These are phyloP conservation scores for Phaedon cochleariae DNA, from an alignment of 2,888 invertebrate species.

Conservation along the genomic window DNA sequence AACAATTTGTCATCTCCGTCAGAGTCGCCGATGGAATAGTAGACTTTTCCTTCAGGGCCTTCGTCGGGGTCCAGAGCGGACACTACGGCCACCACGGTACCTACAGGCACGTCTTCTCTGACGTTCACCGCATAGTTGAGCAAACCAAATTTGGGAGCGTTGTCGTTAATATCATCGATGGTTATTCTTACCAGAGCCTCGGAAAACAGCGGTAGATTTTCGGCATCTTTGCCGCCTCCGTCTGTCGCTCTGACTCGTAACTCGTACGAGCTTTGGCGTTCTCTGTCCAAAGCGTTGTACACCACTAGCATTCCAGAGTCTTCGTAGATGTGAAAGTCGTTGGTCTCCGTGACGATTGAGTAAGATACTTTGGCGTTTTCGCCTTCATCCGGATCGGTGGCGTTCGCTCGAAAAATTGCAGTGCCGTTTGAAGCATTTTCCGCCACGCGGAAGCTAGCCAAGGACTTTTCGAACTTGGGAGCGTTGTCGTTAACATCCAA, in stretches of 20 bases:
- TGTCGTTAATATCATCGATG: conserved; percentile 92
- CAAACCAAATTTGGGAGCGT: conserved; percentile 83
- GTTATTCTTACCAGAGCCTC: conserved; percentile 84
- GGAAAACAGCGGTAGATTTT: conserved; percentile 72
- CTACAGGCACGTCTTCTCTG: conserved; percentile 89
- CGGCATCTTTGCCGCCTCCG: conserved; percentile 68
- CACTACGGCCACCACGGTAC: conserved; percentile 86
- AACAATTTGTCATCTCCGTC: conserved; percentile 77
- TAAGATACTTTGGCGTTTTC: conserved; percentile 81
- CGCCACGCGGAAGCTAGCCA: conserved; percentile 84
- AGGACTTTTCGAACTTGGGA: conserved; percentile 83
- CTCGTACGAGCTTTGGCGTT: conserved; percentile 83
- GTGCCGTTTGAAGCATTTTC: conserved; percentile 90
- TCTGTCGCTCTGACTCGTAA: conserved; percentile 82
- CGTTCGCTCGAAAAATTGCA: conserved; percentile 82
- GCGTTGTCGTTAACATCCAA: conserved; percentile 92
- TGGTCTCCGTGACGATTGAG: conserved; percentile 77
- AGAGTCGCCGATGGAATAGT: conserved; percentile 80
- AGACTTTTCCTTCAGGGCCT: conserved; percentile 81
- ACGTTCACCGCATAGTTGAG: conserved; percentile 80
- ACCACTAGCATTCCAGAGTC: conserved; percentile 80
- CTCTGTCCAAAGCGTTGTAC: conserved; percentile 81
- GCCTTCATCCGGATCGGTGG: conserved; percentile 86
- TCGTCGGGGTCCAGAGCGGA: conserved; percentile 87
- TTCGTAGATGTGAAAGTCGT: conserved; percentile 82